Evolutionary conservation across 1,140 invertebrate genomes (phyloP).

Genomic region (Drosophila erecta): DNA sequence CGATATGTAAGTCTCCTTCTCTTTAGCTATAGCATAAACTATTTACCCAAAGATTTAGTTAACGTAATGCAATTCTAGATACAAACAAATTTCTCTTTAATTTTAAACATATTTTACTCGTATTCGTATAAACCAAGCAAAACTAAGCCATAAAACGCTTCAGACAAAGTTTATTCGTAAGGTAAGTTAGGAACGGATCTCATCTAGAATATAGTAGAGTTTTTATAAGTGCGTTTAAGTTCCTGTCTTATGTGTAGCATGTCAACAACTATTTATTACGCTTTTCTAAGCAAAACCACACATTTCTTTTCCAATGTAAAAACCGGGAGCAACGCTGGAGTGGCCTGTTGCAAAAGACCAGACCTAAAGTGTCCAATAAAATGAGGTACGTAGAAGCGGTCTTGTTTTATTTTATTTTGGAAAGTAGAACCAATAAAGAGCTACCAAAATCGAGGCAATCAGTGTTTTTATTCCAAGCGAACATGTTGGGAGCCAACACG

Average conservation of each 20-base stretch:
- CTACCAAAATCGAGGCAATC: constrained; percentile 7
- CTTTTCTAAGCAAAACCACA: constrained; percentile 39
- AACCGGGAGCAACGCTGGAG: constrained; percentile 32
- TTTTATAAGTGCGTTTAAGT: constrained; percentile 52
- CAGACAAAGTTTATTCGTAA: constrained; percentile 28
- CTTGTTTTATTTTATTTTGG: background rate
- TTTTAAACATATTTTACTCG: constrained; percentile 25
- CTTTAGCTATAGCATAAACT: constrained; percentile 34
- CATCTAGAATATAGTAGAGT: constrained; percentile 35
- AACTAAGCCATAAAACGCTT: constrained; percentile 19
- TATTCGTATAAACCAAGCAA: constrained; percentile 2
- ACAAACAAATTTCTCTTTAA: constrained; percentile 14
- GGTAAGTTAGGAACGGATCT: constrained; percentile 54
- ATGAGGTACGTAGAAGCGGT: no score
- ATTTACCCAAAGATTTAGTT: constrained; percentile 41
- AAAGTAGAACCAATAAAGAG: background rate
- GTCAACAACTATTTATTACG: constrained; percentile 17
- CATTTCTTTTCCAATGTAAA: constrained; percentile 56
- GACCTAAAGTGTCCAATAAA: no score
- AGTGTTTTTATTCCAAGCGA: constrained; percentile 40
- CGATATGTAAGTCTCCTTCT: constrained; percentile 41
- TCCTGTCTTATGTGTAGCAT: constrained; percentile 31
- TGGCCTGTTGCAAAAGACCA: background rate
- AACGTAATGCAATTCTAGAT: constrained; percentile 44
- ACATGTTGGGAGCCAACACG: constrained; percentile 63